Evolutionary conservation across 2,888 invertebrate species (phyloP).

Genomic region (Drosophila tripunctata): DNA sequence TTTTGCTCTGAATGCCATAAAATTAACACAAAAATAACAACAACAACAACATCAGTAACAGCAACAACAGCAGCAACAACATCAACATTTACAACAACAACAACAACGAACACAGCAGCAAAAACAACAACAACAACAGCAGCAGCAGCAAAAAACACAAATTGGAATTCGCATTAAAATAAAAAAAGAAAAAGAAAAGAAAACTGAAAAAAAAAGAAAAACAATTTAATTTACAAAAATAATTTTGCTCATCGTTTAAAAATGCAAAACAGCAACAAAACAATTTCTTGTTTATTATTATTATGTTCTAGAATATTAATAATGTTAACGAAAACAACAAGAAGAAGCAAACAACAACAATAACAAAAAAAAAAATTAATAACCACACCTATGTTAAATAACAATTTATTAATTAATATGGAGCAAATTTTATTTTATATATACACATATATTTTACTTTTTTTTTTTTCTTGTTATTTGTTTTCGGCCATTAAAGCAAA

Average conservation of each 20-base stretch:
- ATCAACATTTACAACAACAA: slow-evolving; percentile 17
- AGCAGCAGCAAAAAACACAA: not conserved
- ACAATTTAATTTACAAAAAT: not conserved
- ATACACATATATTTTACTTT: no score
- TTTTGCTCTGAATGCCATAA: slow-evolving; percentile 89
- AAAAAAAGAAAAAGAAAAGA: not conserved
- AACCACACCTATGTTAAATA: slow-evolving; percentile 3
- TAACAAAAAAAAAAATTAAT: slow-evolving; percentile 11
- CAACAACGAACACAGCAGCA: slow-evolving; percentile 33
- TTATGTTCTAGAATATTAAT: not conserved
- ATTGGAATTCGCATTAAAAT: not conserved
- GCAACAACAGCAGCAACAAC: slow-evolving; percentile 26
- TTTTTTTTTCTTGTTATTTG: slow-evolving; percentile 42
- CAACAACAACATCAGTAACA: slow-evolving; percentile 34
- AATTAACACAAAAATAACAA: slow-evolving; percentile 29
- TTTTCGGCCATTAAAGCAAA: slow-evolving; percentile 31
- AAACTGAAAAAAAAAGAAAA: not conserved
- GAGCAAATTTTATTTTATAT: slow-evolving; percentile 34
- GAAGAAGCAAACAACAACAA: slow-evolving; percentile 12
- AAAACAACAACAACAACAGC: not conserved
- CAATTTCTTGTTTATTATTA: slow-evolving; percentile 7
- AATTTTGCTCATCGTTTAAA: slow-evolving; percentile 17
- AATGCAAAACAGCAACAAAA: no score
- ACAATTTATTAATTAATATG: slow-evolving; percentile 11
- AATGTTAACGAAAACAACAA: not conserved